A percentile compares a stretch with the other conserved stretches of the same genome.
Evolutionary conservation across 2,113 vertebrate genomes (phyloP).

Genomic region (Tragelaphus buxtoni): DNA sequence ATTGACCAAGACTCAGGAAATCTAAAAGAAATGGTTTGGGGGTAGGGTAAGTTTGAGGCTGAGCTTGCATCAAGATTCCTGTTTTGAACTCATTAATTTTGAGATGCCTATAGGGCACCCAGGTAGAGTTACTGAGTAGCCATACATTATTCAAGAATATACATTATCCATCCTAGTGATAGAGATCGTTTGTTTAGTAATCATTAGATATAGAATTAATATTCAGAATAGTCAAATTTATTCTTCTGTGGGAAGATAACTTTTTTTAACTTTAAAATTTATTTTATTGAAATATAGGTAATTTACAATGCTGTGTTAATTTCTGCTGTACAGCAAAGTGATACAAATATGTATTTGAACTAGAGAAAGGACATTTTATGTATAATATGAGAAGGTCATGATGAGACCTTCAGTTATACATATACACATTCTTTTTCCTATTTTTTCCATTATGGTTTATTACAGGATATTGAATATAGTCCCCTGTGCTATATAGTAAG

Average conservation of each 20-base stretch:
- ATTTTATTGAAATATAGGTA: neutral
- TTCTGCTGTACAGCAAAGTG: neutral
- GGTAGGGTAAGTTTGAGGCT: neutral
- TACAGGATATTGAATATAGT: neutral
- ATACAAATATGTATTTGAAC: neutral
- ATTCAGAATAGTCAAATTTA: neutral
- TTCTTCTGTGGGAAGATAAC: neutral
- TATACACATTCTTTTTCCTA: neutral
- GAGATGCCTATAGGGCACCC: neutral
- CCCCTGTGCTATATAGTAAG: neutral
- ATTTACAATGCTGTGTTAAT: neutral
- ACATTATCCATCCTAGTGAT: neutral
- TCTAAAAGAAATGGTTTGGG: neutral
- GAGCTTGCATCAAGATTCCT: neutral
- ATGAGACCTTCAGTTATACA: neutral
- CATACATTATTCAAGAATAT: neutral
- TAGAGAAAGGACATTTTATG: neutral
- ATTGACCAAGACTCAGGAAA: neutral
- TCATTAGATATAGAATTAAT: neutral
- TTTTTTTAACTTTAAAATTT: neutral
- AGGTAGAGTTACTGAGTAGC: neutral
- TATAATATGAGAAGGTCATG: neutral
- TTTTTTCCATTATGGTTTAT: neutral
- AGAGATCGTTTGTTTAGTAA: neutral
- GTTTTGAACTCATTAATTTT: neutral